Conservation (phyloP, 1,140 invertebrate genomes). For the Centruroides sculpturatus region DNA sequence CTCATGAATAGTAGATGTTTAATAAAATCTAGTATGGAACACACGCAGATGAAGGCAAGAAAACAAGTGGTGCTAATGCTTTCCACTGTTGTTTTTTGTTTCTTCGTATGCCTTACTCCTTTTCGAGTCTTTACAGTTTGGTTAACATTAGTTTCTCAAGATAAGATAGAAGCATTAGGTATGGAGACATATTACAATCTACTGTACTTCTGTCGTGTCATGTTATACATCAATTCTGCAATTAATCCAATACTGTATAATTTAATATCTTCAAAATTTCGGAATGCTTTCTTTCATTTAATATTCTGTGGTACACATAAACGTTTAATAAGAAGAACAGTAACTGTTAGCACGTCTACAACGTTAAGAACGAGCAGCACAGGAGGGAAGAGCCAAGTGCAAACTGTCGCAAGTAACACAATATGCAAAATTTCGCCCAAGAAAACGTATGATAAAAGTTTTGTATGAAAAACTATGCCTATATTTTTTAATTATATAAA, state of each 20-base stretch:
- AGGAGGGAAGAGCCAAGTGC: too few relatives aligned
- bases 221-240: slow-evolving; percentile 79
- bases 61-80: slow-evolving; percentile 61
- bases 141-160: slow-evolving; percentile 56
- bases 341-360: too few relatives aligned
- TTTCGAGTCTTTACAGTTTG: slow-evolving; percentile 65
- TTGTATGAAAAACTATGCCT: too few relatives aligned
- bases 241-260: slow-evolving; percentile 74
- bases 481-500: too few relatives aligned
- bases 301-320: too few relatives aligned
- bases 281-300: slow-evolving; percentile 47
- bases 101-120: slow-evolving; percentile 75
- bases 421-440: too few relatives aligned
- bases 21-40: slow-evolving; percentile 1
- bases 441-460: too few relatives aligned
- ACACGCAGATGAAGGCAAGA: slow-evolving; percentile 16
- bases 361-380: too few relatives aligned
- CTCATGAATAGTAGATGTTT: slow-evolving; percentile 36
- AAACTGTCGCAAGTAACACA: too few relatives aligned
- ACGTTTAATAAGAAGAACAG: too few relatives aligned
- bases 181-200: slow-evolving; percentile 66
- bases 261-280: slow-evolving; percentile 75
- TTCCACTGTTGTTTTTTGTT: slow-evolving; percentile 69
- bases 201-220: slow-evolving; percentile 66
- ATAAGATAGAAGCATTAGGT: slow-evolving; percentile 47